Conservation (phyloP, 2,113 vertebrate genomes). For the Dendropsophus ebraccatus region DNA sequence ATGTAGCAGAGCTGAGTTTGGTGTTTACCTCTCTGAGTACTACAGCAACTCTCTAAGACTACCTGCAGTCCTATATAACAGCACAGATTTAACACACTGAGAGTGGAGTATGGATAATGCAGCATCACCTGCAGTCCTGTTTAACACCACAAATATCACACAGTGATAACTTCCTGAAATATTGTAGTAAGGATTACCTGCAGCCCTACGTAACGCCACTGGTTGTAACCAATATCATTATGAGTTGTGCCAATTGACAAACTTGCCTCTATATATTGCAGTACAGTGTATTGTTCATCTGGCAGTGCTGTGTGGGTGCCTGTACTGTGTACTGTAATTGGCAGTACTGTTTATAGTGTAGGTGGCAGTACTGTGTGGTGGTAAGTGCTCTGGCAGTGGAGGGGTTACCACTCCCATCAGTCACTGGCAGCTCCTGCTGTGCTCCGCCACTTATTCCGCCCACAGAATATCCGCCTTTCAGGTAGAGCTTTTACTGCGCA, state of each 20-base stretch:
- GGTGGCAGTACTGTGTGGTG: background rate
- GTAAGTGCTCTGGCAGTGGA: slow-evolving; percentile 9
- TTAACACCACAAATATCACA: too few relatives aligned
- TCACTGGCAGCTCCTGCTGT: slow-evolving; percentile 35
- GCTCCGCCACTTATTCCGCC: slow-evolving; percentile 46
- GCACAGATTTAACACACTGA: too few relatives aligned
- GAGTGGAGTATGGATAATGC: too few relatives aligned
- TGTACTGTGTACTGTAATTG: background rate
- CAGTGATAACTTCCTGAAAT: too few relatives aligned
- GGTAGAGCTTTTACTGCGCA: slow-evolving; percentile 54
- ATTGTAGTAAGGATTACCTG: background rate
- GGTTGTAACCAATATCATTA: background rate
- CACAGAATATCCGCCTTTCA: slow-evolving; percentile 54
- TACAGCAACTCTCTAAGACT: too few relatives aligned
- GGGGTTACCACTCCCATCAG: slow-evolving; percentile 46
- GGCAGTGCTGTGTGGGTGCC: background rate
- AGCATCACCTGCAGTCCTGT: too few relatives aligned
- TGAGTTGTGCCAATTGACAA: too few relatives aligned
- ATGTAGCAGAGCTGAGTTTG: background rate
- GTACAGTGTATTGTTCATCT: background rate
- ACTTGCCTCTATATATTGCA: background rate
- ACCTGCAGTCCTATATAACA: background rate
- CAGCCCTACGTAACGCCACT: background rate
- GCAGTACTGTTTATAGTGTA: background rate
- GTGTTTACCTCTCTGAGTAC: too few relatives aligned